Evolutionary conservation across 1,140 invertebrate species (phyloP), one percentile per base, ranked within the genome.

Genomic region (Colletes latitarsis): DNA sequence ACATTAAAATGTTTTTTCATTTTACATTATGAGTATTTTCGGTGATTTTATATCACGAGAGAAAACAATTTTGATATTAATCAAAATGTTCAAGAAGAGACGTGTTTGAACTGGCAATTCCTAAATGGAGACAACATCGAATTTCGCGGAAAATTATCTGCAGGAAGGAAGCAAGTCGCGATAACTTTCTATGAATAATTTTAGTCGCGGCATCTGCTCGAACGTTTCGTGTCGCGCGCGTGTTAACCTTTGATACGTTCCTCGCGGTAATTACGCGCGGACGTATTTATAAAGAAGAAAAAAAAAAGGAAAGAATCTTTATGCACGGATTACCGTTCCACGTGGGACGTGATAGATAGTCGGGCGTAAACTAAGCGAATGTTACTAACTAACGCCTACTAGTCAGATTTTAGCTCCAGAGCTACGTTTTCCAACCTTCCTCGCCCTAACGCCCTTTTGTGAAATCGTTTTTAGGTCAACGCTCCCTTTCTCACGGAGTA

Each of bases 181-280:
- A 46, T 53, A 63, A 71, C 67, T 63, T 71, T 21, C 15, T 1
- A n/a, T 43, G 67, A 63, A 53, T 71, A 78, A 71, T 71, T 71
- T 43, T n/a, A 39, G n/a, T 10, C 43, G 21, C 62, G 19, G 49
- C 60, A 8, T 52, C 8, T 6, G 6, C 21, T 46, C 60, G 41
- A 17, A 49, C 72, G 52, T 64, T 41, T 64, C 21, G 43, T 41
- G 49, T 60, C 43, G 43, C 43, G 43, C 43, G 30, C 30, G 30
- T 30, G 30, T 30, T 77, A 77, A 69, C 75, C 75, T 77, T 69
- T 58, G 64, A 77, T 77, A 63, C 67, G 43, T n/a, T 62, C 58
- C 71, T 6, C 66, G 19, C 76, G 68, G 57, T 78, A 72, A 79
- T 79, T 79, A 79, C 58, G 58, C 41, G 39, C 39, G 69, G 46